Base-by-base conservation (phyloP, 2,113 vertebrate genomes). In the Junco hyemalis region DNA sequence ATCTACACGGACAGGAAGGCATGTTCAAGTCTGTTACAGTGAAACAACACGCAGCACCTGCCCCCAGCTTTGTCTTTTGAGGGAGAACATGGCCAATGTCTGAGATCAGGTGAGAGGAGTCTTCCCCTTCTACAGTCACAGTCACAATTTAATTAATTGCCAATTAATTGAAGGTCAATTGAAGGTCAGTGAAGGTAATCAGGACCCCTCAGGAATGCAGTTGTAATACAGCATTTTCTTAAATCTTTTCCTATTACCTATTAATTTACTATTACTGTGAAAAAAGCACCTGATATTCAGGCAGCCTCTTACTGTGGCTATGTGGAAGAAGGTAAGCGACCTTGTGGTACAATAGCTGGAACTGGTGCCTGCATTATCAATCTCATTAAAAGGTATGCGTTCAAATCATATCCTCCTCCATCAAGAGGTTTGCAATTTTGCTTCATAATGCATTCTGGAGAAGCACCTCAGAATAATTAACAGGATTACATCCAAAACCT, bases 1-100 rank as follows among this genome's bases (percentile, higher is more conserved):
- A 9, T 96, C 98, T 99, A 76, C 63, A 72, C 1, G 19, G 66
- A 59, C 19, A 51, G 40, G 70, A 86, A 91, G 64, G 66, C 1
- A 0, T 0, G 2, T 64, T 70, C n/a, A 26, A 36, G n/a, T n/a
- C 72, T 50, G 12, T 21, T 28, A 24, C 0, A 0, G 68, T 42
- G 63, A 82, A 53, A n/a, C 22, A 35, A 14, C 93, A 59, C 20
- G 42, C 15, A 42, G n/a, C 4, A 6, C 29, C 38, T 44, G 29
- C 26, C 87, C 16, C 14, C 1, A 1, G 51, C 47, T 70, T 64
- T 42, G 50, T 68, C 56, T 65, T 57, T 24, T 25, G 16, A 76
- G 59, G 64, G 18, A 71, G 48, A 93, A 54, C 16, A 14, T 2
- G 14, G 45, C 21, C 35, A 11, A 0, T 19, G n/a, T 42, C 24